Percentiles rank a stretch among this genome's conserved stretches.
Evolutionary conservation across 2,888 invertebrate species (phyloP).

Genomic region (Cistogaster globosa): DNA sequence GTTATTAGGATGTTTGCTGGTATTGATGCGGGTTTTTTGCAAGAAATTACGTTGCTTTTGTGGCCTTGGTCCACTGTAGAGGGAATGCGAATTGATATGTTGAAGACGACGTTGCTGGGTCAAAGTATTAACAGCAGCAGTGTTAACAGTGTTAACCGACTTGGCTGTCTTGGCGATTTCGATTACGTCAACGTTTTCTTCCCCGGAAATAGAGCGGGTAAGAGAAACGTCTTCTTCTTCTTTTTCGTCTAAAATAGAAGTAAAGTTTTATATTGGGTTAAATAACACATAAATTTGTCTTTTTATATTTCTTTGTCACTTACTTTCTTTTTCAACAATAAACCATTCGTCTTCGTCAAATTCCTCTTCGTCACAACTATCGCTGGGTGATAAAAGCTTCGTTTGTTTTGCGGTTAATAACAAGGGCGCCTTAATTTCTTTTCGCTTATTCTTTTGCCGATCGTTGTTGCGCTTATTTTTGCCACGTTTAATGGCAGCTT

Average conservation of each 20-base stretch:
- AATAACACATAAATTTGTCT: not conserved
- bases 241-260: constrained; percentile 73
- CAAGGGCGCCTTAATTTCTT: constrained; percentile 22
- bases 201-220: constrained; percentile 81
- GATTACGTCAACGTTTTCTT: constrained; percentile 78
- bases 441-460: constrained; percentile 69
- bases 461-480: constrained; percentile 70
- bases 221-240: constrained; percentile 77
- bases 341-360: constrained; percentile 85
- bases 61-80: constrained; percentile 79
- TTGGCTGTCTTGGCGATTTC: constrained; percentile 33
- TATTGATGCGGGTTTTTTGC: constrained; percentile 75
- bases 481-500: constrained; percentile 66
- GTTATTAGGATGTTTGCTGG: constrained; percentile 67
- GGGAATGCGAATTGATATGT: constrained; percentile 79
- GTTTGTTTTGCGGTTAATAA: constrained; percentile 63
- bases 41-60: constrained; percentile 79
- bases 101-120: constrained; percentile 74
- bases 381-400: constrained; percentile 75
- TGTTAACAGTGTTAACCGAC: constrained; percentile 14
- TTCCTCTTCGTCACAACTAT: constrained; percentile 70
- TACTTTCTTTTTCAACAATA: constrained; percentile 83
- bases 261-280: not conserved
- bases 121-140: constrained; percentile 34
- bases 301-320: constrained; percentile 64